A percentile compares a stretch with the other conserved stretches of the same genome.
Conservation (phyloP, 2,797 vertebrate genomes). For the Dromococcyx pavoninus region DNA sequence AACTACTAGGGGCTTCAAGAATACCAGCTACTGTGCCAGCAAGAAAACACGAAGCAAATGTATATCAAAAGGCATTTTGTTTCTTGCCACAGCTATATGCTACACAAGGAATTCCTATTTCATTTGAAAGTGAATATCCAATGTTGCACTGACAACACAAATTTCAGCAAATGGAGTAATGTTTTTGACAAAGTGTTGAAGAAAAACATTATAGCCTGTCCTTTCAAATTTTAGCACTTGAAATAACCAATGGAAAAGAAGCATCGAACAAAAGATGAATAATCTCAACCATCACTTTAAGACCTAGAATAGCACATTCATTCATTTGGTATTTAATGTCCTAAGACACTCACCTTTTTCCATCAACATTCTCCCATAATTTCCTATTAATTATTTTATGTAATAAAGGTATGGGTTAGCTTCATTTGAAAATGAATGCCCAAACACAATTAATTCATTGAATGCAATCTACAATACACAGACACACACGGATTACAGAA, state of each 20-base stretch:
- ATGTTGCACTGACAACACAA: not conserved
- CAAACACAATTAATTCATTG: not conserved
- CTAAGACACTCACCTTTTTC: not conserved
- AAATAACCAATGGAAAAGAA: conserved; percentile 26
- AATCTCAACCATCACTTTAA: not conserved
- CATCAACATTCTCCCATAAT: not conserved
- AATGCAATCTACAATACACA: not conserved
- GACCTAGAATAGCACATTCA: not conserved
- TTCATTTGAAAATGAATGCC: not conserved
- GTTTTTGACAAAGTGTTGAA: not conserved
- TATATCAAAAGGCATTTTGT: conserved; percentile 17
- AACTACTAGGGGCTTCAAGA: not conserved
- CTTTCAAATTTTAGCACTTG: not conserved
- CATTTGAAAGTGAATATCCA: conserved; percentile 3
- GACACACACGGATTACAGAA: not conserved
- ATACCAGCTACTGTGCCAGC: not conserved
- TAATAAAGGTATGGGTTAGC: not conserved
- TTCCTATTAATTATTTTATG: not conserved
- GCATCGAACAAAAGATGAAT: not conserved
- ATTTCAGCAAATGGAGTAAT: not conserved
- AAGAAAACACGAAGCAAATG: not conserved
- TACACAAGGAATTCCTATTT: not conserved
- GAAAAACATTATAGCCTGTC: not conserved
- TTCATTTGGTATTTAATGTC: not conserved
- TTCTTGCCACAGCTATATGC: not conserved